Percentiles rank a stretch among this genome's conserved stretches.
Conservation (phyloP, 2,113 vertebrate species). For the Alces alces region DNA sequence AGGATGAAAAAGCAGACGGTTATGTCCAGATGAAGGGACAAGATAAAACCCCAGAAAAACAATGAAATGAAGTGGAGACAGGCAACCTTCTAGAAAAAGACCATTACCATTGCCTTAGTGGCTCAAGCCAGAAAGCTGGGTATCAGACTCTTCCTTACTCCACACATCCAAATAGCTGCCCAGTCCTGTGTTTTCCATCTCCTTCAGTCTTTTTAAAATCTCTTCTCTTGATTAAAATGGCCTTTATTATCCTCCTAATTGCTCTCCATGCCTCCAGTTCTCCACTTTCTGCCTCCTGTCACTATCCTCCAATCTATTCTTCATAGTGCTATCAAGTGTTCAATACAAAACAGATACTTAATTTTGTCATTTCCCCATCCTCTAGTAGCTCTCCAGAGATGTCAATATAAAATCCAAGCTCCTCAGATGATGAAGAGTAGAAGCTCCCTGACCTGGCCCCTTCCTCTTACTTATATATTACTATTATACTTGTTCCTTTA, state of each 20-base stretch:
- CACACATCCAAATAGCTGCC: background rate
- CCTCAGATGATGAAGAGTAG: background rate
- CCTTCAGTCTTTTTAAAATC: background rate
- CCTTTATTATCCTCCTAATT: background rate
- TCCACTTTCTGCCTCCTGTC: background rate
- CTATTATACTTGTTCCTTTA: background rate
- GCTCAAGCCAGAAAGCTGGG: background rate
- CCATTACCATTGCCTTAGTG: background rate
- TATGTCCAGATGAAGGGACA: background rate
- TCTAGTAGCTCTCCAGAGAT: background rate
- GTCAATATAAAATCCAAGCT: background rate
- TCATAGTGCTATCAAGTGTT: background rate
- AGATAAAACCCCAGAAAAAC: background rate
- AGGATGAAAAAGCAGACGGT: background rate
- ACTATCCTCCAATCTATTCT: background rate
- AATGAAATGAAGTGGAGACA: background rate
- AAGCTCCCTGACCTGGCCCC: background rate
- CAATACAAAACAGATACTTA: background rate
- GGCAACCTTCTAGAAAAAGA: background rate
- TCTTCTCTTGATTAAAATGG: background rate
- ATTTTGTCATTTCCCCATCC: background rate
- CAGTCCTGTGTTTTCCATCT: background rate
- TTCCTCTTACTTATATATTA: background rate
- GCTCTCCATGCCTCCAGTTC: background rate
- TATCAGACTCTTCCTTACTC: background rate